Evolutionary conservation across 2,113 vertebrate genomes (phyloP), one percentile per base, ranked within the genome.

Genomic region (Vanacampus margaritifer): DNA sequence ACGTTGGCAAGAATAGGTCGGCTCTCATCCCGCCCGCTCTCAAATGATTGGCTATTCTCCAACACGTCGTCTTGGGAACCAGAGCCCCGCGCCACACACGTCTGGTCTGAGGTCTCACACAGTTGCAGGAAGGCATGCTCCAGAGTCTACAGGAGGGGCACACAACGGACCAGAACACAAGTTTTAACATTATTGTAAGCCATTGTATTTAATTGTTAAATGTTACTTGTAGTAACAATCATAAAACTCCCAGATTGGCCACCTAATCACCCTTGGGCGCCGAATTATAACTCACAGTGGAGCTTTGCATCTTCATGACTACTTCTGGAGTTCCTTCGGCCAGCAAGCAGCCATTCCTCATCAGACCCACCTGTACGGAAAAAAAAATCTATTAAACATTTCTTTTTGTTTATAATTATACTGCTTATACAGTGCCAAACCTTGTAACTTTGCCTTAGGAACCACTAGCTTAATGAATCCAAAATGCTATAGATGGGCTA

Each of bases 41-140:
- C 90, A 3, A 91, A 90, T 0, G 86, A 89, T 2, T 80, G 83
- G 65, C 83, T 89, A 69, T 59, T 83, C 17, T 81, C 81, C 45
- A 82, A 48, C 0, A 39, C 26, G 12, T 28, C 71, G 0, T n/a
- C 68, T 65, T 71, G 83, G 0, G 82, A 78, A 67, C 79, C 69
- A 54, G 69, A 58, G 16, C 36, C 57, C 5, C 3, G 73, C 8
- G 84, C 83, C 0, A 86, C 51, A 35, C 3, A 35, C 0, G 9
- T 24, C 73, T 87, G 90, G 78, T 93, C 92, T 0, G 84, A 91
- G 0, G 80, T 74, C 86, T 92, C 81, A 64, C 92, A 93, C 67
- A 93, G 88, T 77, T 89, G 90, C 63, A 93, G 88, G 84, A 93
- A 93, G 26, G 90, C 91, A 9, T 81, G 84, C 79, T 93, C 92